Evolutionary conservation across 2,797 vertebrate species (phyloP).

Genomic region (Neosilurus mollespiculum): DNA sequence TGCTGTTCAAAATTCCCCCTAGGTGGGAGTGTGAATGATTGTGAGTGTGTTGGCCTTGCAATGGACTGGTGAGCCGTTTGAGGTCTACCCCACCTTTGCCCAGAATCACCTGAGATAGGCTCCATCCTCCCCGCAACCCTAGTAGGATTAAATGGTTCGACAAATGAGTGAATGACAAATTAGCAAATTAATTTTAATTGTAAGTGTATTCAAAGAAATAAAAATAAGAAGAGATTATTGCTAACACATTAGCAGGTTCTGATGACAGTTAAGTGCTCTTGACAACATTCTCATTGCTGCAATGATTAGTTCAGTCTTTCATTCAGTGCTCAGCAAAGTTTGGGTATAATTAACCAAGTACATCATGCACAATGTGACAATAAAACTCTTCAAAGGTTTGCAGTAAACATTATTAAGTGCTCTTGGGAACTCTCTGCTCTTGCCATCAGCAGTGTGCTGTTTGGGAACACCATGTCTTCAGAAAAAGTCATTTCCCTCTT

Average conservation of each 20-base stretch:
- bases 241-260: neutral
- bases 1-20: no score
- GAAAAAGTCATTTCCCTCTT: conserved; percentile 29
- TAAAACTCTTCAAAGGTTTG: conserved; percentile 5
- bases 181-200: neutral
- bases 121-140: no score
- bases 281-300: neutral
- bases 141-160: no score
- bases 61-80: no score
- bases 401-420: conserved; percentile 30
- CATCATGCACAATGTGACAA: neutral
- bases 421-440: conserved; percentile 22
- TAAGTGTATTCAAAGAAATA: neutral
- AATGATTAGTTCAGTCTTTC: neutral
- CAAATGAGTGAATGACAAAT: no score
- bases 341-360: neutral
- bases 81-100: no score
- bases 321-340: neutral
- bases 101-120: no score
- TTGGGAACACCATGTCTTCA: neutral
- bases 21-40: no score
- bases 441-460: conserved; percentile 22
- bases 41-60: no score
- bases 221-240: neutral
- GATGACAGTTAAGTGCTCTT: neutral